phyloP scores from a whole-genome alignment of 2,888 invertebrate species.

The Melieria picta region DNA sequence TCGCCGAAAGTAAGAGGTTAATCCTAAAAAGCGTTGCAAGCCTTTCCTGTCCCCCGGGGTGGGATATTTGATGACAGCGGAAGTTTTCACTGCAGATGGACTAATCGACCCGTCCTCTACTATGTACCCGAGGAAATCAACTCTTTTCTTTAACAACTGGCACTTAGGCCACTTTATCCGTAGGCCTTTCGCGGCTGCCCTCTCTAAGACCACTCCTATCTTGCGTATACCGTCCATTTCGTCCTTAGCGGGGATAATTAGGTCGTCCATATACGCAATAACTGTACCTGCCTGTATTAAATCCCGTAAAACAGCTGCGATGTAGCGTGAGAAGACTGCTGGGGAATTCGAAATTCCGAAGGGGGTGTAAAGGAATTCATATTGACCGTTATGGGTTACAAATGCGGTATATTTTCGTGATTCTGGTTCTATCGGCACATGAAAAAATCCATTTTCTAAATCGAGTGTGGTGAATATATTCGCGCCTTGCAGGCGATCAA shows the following conservation, averaged over 20 bases:
- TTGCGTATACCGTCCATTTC: constrained; percentile 32
- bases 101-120: constrained; percentile 36
- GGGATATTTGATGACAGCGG: constrained; percentile 36
- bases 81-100: constrained; percentile 32
- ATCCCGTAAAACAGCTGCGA: constrained; percentile 35
- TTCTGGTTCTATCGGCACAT: too few relatives aligned
- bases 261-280: constrained; percentile 40
- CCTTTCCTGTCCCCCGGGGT: constrained; percentile 30
- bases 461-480: constrained; percentile 22
- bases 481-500: constrained; percentile 27
- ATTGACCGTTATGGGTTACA: constrained; percentile 40
- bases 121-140: constrained; percentile 41
- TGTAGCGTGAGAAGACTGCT: constrained; percentile 39
- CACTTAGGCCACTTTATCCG: constrained; percentile 40
- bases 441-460: too few relatives aligned
- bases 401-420: too few relatives aligned
- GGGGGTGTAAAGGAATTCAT: constrained; percentile 43
- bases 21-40: constrained; percentile 37
- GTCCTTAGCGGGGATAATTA: constrained; percentile 37
- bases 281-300: constrained; percentile 29
- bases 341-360: constrained; percentile 45
- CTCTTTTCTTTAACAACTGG: constrained; percentile 35
- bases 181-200: constrained; percentile 29
- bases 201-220: constrained; percentile 28
- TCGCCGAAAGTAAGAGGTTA: constrained; percentile 41